phyloP scores from a whole-genome alignment of 2,797 vertebrate genomes.

The Leptatherina wallacei region DNA sequence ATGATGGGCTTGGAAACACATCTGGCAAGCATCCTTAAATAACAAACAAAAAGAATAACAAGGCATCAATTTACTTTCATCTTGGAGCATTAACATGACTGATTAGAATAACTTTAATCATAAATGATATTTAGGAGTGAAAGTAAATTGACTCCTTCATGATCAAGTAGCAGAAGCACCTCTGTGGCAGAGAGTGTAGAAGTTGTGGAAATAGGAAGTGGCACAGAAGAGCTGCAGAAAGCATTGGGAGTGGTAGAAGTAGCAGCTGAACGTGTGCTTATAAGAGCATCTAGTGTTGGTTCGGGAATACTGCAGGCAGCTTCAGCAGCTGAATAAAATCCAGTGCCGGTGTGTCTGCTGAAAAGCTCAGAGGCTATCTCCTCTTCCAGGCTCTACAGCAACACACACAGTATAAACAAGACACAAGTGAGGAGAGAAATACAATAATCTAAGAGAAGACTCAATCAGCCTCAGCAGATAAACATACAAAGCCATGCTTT shows the following conservation, averaged over 20 bases:
- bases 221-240: slow-evolving; percentile 58
- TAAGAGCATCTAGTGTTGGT: slow-evolving; percentile 58
- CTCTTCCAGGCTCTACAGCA: slow-evolving; percentile 91
- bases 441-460: slow-evolving; percentile 11
- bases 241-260: slow-evolving; percentile 21
- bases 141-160: slow-evolving; percentile 45
- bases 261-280: slow-evolving; percentile 44
- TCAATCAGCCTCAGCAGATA: background rate
- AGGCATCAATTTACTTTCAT: slow-evolving; percentile 39
- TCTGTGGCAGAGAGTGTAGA: slow-evolving; percentile 76
- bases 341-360: slow-evolving; percentile 82
- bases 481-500: background rate
- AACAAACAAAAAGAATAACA: slow-evolving; percentile 18
- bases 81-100: background rate
- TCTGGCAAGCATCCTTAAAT: slow-evolving; percentile 31
- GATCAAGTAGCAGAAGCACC: slow-evolving; percentile 82
- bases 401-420: slow-evolving; percentile 30
- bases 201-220: slow-evolving; percentile 72
- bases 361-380: slow-evolving; percentile 92
- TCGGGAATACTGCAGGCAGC: slow-evolving; percentile 67
- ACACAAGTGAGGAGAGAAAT: slow-evolving; percentile 21
- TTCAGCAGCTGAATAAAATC: slow-evolving; percentile 62
- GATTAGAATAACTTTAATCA: background rate
- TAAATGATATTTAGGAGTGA: background rate
- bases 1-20: slow-evolving; percentile 15